phyloP scores from a whole-genome alignment of 2,113 vertebrate species.

The Syrmaticus mikado region DNA sequence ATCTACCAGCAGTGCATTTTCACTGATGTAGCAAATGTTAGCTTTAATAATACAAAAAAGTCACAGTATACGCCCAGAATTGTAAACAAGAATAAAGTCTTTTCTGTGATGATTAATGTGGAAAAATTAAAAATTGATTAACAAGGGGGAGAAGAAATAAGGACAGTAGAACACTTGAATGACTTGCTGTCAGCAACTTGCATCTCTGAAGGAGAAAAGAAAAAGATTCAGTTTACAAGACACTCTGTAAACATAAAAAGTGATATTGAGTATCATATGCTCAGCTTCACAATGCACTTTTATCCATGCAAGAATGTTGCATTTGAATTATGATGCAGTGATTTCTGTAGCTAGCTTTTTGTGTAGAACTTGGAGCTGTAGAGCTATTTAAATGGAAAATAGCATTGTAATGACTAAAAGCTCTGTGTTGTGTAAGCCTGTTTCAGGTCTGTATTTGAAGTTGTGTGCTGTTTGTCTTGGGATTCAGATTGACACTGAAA shows the following conservation, averaged over 20 bases:
- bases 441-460: neutral
- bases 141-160: neutral
- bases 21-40: neutral
- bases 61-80: neutral
- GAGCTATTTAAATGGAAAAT: slow-evolving; percentile 5
- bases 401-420: neutral
- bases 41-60: neutral
- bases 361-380: neutral
- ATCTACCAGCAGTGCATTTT: neutral
- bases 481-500: neutral
- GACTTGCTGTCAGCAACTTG: neutral
- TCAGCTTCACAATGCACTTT: neutral
- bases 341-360: neutral
- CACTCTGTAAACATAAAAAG: neutral
- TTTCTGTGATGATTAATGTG: neutral
- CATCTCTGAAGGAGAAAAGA: neutral
- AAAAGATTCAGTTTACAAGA: neutral
- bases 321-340: neutral
- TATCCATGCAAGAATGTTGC: neutral
- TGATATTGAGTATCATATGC: neutral
- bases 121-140: neutral
- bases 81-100: neutral
- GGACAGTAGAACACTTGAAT: neutral
- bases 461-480: neutral
- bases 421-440: neutral